phyloP scores from a whole-genome alignment of 1,140 invertebrate species.

The Chrysoperla carnea region DNA sequence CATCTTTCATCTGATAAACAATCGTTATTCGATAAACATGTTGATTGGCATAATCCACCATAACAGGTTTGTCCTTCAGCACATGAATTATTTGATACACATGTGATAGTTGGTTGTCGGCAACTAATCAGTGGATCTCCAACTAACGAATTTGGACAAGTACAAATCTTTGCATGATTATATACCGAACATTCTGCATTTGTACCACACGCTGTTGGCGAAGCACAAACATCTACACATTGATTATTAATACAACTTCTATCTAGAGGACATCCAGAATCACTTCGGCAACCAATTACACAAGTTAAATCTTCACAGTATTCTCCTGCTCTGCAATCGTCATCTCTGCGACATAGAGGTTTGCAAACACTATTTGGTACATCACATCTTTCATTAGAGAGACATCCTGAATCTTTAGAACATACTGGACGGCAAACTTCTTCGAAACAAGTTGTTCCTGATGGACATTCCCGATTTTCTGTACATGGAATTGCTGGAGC shows the following conservation, averaged over 20 bases:
- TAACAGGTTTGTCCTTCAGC: slow-evolving; percentile 47
- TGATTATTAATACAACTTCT: slow-evolving; percentile 55
- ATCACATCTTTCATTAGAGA: slow-evolving; percentile 66
- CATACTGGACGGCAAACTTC: slow-evolving; percentile 53
- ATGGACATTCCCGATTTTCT: slow-evolving; percentile 51
- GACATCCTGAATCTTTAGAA: slow-evolving; percentile 49
- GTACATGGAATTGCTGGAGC: slow-evolving; percentile 48
- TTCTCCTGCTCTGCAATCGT: slow-evolving; percentile 67
- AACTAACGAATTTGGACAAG: slow-evolving; percentile 47
- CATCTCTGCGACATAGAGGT: slow-evolving; percentile 51
- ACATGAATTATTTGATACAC: slow-evolving; percentile 45
- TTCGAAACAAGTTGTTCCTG: slow-evolving; percentile 49
- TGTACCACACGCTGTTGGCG: slow-evolving; percentile 64
- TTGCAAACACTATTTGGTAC: slow-evolving; percentile 37
- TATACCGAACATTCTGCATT: slow-evolving; percentile 54
- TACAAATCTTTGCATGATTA: slow-evolving; percentile 54
- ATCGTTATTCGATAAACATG: slow-evolving; percentile 55
- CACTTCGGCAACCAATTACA: slow-evolving; percentile 58
- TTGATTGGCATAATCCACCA: slow-evolving; percentile 50
- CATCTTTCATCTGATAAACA: slow-evolving; percentile 74
- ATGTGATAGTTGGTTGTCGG: slow-evolving; percentile 41
- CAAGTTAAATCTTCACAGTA: slow-evolving; percentile 68
- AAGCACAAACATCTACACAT: slow-evolving; percentile 45
- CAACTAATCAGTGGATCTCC: slow-evolving; percentile 61
- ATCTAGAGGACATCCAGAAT: slow-evolving; percentile 50